Evolutionary conservation across 2,888 invertebrate species (phyloP).

Genomic region (Cheilosia vulpina): DNA sequence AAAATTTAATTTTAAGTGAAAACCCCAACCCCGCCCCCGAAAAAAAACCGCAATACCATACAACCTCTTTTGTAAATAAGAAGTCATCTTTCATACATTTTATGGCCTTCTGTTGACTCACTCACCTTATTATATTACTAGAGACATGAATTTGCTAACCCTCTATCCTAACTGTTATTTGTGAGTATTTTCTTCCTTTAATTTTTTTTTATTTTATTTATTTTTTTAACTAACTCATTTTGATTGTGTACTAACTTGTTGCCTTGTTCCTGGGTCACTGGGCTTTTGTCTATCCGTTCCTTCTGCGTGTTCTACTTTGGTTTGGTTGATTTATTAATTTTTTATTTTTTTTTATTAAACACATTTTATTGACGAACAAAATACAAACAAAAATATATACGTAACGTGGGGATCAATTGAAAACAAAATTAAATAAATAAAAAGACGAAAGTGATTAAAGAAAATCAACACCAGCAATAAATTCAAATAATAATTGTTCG

Average conservation of each 20-base stretch:
- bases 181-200: conserved; percentile 62
- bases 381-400: conserved; percentile 3
- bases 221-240: conserved; percentile 17
- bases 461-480: conserved; percentile 15
- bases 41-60: background rate
- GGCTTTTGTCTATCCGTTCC: conserved; percentile 34
- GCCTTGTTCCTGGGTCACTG: background rate
- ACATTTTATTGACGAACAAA: conserved; percentile 38
- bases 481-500: conserved; percentile 15
- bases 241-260: conserved; percentile 7
- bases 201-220: conserved; percentile 14
- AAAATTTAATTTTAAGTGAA: conserved; percentile 41
- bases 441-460: conserved; percentile 50
- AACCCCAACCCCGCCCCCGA: background rate
- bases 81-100: conserved; percentile 31
- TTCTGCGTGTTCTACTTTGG: conserved; percentile 60
- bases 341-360: conserved; percentile 28
- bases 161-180: conserved; percentile 57
- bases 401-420: background rate
- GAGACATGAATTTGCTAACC: conserved; percentile 51
- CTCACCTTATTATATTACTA: conserved; percentile 27
- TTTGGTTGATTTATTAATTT: conserved; percentile 61
- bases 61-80: conserved; percentile 63
- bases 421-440: background rate
- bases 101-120: conserved; percentile 36